A percentile compares a stretch with the other conserved stretches of the same genome.
These are phyloP conservation scores for Channa striata DNA, from an alignment of 2,797 vertebrate genomes.

Conservation along the genomic window DNA sequence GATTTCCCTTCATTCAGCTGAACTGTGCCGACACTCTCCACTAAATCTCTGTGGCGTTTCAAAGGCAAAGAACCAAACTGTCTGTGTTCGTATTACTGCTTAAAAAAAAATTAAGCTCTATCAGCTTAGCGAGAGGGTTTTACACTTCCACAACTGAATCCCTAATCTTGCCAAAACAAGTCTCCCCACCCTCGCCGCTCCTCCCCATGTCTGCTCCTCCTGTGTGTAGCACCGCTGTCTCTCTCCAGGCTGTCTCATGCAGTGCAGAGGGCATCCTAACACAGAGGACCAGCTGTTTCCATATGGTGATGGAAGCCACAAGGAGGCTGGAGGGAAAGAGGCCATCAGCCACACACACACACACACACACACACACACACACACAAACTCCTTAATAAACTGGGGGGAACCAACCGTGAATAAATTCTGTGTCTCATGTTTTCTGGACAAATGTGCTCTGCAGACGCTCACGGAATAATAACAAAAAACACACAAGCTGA, in stretches of 20 bases:
- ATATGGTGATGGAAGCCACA: conserved; percentile 59
- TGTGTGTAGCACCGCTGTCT: conserved; percentile 25
- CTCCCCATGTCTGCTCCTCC: conserved; percentile 26
- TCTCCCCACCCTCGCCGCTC: conserved; percentile 19
- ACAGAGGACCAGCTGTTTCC: conserved; percentile 70
- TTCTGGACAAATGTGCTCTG: conserved; percentile 20
- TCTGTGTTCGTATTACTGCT: conserved; percentile 50
- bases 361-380: conserved; percentile 31
- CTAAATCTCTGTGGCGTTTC: conserved; percentile 44
- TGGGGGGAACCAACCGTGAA: conserved; percentile 15
- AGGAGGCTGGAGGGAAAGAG: conserved; percentile 45
- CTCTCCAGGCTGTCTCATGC: conserved; percentile 50
- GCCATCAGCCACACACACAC: conserved; percentile 39
- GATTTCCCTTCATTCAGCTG: conserved; percentile 19
- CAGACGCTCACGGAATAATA: background rate
- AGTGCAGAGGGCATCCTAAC: conserved; percentile 52
- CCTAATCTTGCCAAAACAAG: conserved; percentile 57
- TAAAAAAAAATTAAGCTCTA: conserved; percentile 55
- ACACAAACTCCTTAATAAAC: conserved; percentile 9
- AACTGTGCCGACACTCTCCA: conserved; percentile 24
- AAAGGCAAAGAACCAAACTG: conserved; percentile 29
- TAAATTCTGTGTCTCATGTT: conserved; percentile 20
- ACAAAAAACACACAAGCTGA: background rate
- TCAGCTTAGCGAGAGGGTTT: conserved; percentile 62
- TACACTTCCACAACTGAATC: conserved; percentile 55